Conservation (phyloP, 2,888 invertebrate species). For the Gymnocheta viridis region DNA sequence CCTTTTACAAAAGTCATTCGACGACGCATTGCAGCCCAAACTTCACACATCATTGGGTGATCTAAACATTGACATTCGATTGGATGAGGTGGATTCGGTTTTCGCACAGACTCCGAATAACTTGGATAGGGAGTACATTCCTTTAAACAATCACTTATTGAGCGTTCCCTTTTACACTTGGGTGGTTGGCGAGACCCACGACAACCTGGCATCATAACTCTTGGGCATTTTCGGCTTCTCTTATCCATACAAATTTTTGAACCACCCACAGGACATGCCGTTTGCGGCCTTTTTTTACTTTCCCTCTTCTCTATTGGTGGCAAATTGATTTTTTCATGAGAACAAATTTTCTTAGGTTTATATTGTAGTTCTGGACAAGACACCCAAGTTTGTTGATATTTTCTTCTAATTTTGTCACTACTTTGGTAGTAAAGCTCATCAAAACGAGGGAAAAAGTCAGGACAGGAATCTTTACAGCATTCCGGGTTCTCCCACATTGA, state of each 20-base stretch:
- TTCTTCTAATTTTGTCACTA: slow-evolving; percentile 76
- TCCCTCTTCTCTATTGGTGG: slow-evolving; percentile 67
- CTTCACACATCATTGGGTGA: slow-evolving; percentile 73
- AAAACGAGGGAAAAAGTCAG: slow-evolving; percentile 73
- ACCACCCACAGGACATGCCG: slow-evolving; percentile 53
- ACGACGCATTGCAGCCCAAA: slow-evolving; percentile 67
- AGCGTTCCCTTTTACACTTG: slow-evolving; percentile 64
- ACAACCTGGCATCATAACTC: slow-evolving; percentile 67
- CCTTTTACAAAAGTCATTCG: slow-evolving; percentile 60
- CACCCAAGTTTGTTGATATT: slow-evolving; percentile 79
- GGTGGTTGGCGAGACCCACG: slow-evolving; percentile 63
- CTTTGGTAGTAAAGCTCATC: slow-evolving; percentile 77
- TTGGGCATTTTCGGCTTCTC: slow-evolving; percentile 66
- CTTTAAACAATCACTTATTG: slow-evolving; percentile 61
- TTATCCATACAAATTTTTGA: slow-evolving; percentile 59
- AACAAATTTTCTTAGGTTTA: slow-evolving; percentile 74
- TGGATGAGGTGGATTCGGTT: slow-evolving; percentile 42
- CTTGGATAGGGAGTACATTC: slow-evolving; percentile 72
- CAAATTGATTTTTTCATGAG: slow-evolving; percentile 60
- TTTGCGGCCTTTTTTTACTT: slow-evolving; percentile 27
- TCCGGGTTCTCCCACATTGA: slow-evolving; percentile 77
- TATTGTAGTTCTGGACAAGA: slow-evolving; percentile 75
- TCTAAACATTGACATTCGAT: slow-evolving; percentile 73
- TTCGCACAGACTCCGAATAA: slow-evolving; percentile 72
- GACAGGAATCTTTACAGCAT: slow-evolving; percentile 70